Evolutionary conservation across 2,888 invertebrate species (phyloP).

Genomic region (Limulus polyphemus): DNA sequence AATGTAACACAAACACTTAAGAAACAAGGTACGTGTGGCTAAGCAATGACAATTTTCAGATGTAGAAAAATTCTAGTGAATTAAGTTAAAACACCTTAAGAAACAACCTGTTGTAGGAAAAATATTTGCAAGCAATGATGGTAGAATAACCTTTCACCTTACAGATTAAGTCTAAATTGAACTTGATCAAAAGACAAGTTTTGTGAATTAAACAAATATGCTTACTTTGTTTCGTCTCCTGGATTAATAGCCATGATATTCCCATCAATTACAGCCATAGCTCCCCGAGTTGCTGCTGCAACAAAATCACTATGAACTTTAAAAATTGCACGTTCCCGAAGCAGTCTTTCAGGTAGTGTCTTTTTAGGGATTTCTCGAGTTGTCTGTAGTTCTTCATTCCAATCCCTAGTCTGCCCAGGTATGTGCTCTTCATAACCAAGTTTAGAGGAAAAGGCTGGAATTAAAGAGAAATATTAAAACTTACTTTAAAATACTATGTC

Average conservation of each 20-base stretch:
- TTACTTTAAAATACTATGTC: too few relatives aligned
- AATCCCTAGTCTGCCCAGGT: conserved; percentile 95
- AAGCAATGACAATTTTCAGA: too few relatives aligned
- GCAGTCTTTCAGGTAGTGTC: conserved; percentile 78
- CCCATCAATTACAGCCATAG: conserved; percentile 97
- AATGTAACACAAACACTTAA: too few relatives aligned
- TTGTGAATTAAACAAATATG: too few relatives aligned
- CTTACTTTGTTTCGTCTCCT: conserved; percentile 83
- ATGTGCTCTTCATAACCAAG: conserved; percentile 97
- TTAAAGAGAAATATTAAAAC: conserved; percentile 1
- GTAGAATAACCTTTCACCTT: too few relatives aligned
- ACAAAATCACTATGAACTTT: conserved; percentile 99
- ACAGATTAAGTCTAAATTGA: too few relatives aligned
- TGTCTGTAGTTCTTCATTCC: conserved; percentile 99
- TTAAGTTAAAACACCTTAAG: too few relatives aligned
- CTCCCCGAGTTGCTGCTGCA: conserved; percentile 90
- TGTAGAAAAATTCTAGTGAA: too few relatives aligned
- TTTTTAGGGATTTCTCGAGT: conserved; percentile 87
- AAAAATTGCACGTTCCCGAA: conserved; percentile 92
- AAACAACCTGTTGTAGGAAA: too few relatives aligned
- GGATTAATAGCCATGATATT: conserved; percentile 99
- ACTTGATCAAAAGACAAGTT: too few relatives aligned
- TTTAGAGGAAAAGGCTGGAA: conserved; percentile 79
- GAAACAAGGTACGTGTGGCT: too few relatives aligned
- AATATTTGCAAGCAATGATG: too few relatives aligned